Percentiles rank a stretch among this genome's conserved stretches.
These are phyloP conservation scores for Serrognathus titanus DNA, from an alignment of 2,888 invertebrate species.

Conservation along the genomic window DNA sequence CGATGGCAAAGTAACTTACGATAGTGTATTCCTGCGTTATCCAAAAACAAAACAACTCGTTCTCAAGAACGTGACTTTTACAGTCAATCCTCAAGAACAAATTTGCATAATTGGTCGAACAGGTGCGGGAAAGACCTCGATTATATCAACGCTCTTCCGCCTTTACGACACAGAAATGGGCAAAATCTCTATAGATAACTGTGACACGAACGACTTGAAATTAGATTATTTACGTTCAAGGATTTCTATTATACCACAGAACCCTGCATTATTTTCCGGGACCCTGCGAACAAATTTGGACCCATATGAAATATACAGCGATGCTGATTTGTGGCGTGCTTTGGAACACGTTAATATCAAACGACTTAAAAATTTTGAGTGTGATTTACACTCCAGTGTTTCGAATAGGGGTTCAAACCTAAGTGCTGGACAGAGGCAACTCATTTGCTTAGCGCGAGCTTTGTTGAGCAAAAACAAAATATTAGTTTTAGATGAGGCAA, in stretches of 20 bases:
- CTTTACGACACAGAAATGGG: conserved; percentile 70
- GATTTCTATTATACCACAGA: conserved; percentile 81
- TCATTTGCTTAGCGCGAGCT: conserved; percentile 64
- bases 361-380: conserved; percentile 60
- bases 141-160: conserved; percentile 74
- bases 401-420: conserved; percentile 53
- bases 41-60: conserved; percentile 66
- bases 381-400: conserved; percentile 40
- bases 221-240: conserved; percentile 69
- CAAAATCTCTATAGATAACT: conserved; percentile 72
- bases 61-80: conserved; percentile 64
- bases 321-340: conserved; percentile 74
- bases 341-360: conserved; percentile 76
- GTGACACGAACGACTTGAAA: conserved; percentile 65
- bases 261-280: conserved; percentile 80
- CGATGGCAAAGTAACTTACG: conserved; percentile 64
- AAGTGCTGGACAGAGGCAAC: conserved; percentile 55
- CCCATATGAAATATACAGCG: conserved; percentile 75
- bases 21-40: conserved; percentile 68
- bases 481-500: conserved; percentile 60
- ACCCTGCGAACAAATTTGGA: conserved; percentile 83
- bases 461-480: conserved; percentile 43
- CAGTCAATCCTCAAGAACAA: conserved; percentile 63
- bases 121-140: conserved; percentile 75
- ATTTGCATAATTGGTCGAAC: conserved; percentile 77